phyloP scores from a whole-genome alignment of 2,113 vertebrate species.

The Pluvialis apricaria region DNA sequence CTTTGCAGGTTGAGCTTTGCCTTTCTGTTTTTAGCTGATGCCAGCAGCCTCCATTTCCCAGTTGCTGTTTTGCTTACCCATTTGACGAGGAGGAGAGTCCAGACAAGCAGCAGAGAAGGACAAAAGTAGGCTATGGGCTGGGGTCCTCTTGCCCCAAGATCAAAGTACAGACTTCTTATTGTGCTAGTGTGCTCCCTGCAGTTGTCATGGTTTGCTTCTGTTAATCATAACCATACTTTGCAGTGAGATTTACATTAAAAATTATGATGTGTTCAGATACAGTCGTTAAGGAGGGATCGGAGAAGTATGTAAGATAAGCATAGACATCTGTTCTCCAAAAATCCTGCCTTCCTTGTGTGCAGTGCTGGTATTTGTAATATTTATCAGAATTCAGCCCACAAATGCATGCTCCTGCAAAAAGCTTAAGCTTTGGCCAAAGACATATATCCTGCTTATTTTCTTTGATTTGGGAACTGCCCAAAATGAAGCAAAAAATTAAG shows the following conservation, averaged over 20 bases:
- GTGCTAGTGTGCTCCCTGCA: background rate
- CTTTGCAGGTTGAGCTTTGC: conserved; percentile 3
- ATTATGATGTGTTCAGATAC: background rate
- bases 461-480: background rate
- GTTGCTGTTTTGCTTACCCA: background rate
- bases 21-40: background rate
- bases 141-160: background rate
- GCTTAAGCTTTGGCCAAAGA: background rate
- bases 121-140: background rate
- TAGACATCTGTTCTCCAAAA: background rate
- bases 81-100: background rate
- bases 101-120: background rate
- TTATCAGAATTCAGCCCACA: background rate
- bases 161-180: background rate
- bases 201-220: background rate
- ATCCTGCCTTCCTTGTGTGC: background rate
- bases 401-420: background rate
- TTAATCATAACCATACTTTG: background rate
- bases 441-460: background rate
- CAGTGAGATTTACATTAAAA: conserved; percentile 4
- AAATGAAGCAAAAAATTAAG: background rate
- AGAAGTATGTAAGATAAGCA: background rate
- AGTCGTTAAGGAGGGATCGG: conserved; percentile 10
- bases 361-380: background rate
- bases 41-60: conserved; percentile 13